phyloP scores from a whole-genome alignment of 2,888 invertebrate genomes.

The Bimastos eiseni region DNA sequence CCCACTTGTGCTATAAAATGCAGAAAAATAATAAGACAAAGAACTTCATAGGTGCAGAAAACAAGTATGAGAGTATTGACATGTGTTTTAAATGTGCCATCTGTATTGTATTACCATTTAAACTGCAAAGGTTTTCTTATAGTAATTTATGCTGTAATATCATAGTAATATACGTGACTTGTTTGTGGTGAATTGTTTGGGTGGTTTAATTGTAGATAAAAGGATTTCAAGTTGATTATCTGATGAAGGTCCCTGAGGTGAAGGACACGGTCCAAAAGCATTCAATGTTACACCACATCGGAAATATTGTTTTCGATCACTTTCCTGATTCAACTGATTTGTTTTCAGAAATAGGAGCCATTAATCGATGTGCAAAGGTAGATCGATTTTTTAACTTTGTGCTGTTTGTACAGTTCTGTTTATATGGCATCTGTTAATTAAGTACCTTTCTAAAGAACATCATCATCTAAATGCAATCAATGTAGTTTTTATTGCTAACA shows the following conservation, averaged over 20 bases:
- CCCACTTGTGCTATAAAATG: too few species aligned
- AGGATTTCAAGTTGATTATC: slow-evolving; percentile 71
- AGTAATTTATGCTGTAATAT: neutral
- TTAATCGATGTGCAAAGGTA: slow-evolving; percentile 71
- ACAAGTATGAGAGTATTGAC: neutral
- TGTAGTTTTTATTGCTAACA: neutral
- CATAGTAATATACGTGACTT: neutral
- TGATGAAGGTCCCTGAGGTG: slow-evolving; percentile 91
- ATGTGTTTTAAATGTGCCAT: neutral
- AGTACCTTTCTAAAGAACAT: neutral
- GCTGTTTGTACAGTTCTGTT: too few species aligned
- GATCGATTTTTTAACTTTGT: too few species aligned
- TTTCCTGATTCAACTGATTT: slow-evolving; percentile 93
- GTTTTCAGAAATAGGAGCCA: slow-evolving; percentile 77
- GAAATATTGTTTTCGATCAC: slow-evolving; percentile 95
- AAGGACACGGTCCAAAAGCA: slow-evolving; percentile 99
- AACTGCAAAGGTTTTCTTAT: neutral
- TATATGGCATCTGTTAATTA: neutral
- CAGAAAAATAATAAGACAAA: too few species aligned
- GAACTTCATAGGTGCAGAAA: neutral
- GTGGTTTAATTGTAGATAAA: neutral
- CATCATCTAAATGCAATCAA: neutral
- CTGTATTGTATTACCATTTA: neutral
- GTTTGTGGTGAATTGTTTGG: neutral
- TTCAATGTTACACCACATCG: slow-evolving; percentile 87